phyloP scores from a whole-genome alignment of 2,888 invertebrate species.

The Papilio elwesi region DNA sequence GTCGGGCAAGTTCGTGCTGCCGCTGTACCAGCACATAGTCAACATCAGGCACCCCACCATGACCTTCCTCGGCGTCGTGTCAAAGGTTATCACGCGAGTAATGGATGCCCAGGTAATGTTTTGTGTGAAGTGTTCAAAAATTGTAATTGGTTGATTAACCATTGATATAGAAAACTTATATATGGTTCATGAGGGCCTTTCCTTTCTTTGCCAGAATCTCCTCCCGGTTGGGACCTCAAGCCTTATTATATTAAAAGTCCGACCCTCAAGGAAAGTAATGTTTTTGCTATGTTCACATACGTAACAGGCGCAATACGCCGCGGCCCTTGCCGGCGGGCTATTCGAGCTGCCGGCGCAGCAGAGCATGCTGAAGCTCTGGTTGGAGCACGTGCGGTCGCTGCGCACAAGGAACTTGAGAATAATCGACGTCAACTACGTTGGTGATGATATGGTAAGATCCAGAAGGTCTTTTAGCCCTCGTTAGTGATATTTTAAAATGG shows the following conservation, averaged over 20 bases:
- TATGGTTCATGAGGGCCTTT: too few relatives aligned
- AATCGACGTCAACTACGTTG: slow-evolving; percentile 68
- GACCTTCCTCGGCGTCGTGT: slow-evolving; percentile 90
- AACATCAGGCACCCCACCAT: slow-evolving; percentile 90
- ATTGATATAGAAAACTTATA: too few relatives aligned
- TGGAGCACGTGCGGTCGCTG: slow-evolving; percentile 80
- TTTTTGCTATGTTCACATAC: not conserved
- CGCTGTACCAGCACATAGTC: slow-evolving; percentile 90
- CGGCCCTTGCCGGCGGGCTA: slow-evolving; percentile 84
- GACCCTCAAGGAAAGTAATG: too few relatives aligned
- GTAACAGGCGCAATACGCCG: slow-evolving; percentile 85
- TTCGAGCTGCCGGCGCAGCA: slow-evolving; percentile 85
- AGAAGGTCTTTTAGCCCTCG: not conserved
- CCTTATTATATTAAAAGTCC: too few relatives aligned
- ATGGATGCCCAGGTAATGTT: slow-evolving; percentile 87
- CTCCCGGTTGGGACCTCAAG: too few relatives aligned
- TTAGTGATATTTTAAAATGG: too few relatives aligned
- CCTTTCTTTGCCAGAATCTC: too few relatives aligned
- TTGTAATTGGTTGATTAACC: too few relatives aligned
- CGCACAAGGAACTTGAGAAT: slow-evolving; percentile 61
- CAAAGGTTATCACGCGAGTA: slow-evolving; percentile 86
- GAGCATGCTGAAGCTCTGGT: slow-evolving; percentile 86
- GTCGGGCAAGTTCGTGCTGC: slow-evolving; percentile 86
- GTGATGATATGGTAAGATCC: slow-evolving; percentile 61
- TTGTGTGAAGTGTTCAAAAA: not conserved